Percentiles rank a stretch among this genome's conserved stretches.
These are phyloP conservation scores for Nipponacmea schrenckii DNA, from an alignment of 2,888 invertebrate species.

Conservation along the genomic window DNA sequence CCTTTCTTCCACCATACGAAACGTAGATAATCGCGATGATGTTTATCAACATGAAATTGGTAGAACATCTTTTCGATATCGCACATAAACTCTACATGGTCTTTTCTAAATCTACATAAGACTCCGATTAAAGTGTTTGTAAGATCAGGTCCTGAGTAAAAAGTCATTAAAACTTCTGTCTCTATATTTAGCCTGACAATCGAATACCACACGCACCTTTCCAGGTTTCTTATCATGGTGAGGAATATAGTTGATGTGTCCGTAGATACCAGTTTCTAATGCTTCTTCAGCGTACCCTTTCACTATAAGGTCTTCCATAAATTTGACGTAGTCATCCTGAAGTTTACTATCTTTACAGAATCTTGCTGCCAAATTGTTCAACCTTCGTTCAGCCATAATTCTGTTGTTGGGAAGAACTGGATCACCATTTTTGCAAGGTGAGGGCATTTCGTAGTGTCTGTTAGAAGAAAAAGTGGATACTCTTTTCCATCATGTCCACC, in stretches of 20 bases:
- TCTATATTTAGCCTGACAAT: constrained; percentile 30
- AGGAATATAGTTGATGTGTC: constrained; percentile 14
- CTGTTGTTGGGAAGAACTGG: constrained; percentile 24
- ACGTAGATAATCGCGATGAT: constrained; percentile 27
- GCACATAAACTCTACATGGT: constrained; percentile 30
- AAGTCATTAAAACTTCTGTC: constrained; percentile 21
- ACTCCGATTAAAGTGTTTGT: constrained; percentile 32
- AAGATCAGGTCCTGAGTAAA: constrained; percentile 32
- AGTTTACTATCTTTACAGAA: constrained; percentile 3
- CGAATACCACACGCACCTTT: constrained; percentile 29
- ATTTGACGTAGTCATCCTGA: constrained; percentile 11
- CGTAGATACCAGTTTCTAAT: background rate
- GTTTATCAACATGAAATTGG: constrained; percentile 14
- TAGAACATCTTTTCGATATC: too few relatives aligned
- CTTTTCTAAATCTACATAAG: constrained; percentile 27
- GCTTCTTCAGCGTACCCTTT: constrained; percentile 13
- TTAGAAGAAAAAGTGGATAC: constrained; percentile 12
- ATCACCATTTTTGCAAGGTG: constrained; percentile 21
- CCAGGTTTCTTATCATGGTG: constrained; percentile 9
- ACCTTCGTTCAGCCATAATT: constrained; percentile 15
- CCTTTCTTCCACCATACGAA: constrained; percentile 30
- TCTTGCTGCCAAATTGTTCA: constrained; percentile 9
- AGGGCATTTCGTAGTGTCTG: too few relatives aligned
- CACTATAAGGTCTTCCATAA: constrained; percentile 19
- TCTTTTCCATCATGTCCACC: background rate